Evolutionary conservation across 2,888 invertebrate species (phyloP).

Genomic region (Ryuthela nishihirai): DNA sequence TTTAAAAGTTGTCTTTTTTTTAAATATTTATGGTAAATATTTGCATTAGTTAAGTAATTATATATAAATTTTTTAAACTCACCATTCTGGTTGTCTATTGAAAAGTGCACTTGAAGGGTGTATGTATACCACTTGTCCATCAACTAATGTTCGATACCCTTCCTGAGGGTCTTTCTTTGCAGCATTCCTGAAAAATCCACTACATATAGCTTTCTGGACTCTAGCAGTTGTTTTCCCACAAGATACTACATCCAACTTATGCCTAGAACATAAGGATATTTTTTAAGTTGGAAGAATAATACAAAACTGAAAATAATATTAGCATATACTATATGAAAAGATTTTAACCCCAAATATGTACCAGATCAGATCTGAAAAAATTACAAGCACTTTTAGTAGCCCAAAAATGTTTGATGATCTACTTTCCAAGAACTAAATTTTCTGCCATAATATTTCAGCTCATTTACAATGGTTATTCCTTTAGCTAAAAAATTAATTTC

Average conservation of each 20-base stretch:
- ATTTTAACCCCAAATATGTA: too few species aligned
- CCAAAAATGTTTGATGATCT: too few species aligned
- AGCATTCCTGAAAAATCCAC: conserved; percentile 95
- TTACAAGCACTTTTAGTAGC: too few species aligned
- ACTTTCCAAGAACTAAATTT: too few species aligned
- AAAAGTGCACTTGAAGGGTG: conserved; percentile 97
- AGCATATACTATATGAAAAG: conserved; percentile 4
- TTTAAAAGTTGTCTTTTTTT: too few species aligned
- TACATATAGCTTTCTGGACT: conserved; percentile 96
- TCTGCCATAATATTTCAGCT: too few species aligned
- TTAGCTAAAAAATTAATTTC: too few species aligned
- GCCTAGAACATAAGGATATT: conserved; percentile 56
- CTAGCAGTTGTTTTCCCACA: conserved; percentile 93
- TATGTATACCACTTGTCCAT: conserved; percentile 97
- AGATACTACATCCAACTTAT: conserved; percentile 92
- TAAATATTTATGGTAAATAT: background rate
- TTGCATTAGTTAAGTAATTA: background rate
- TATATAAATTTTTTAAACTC: conserved; percentile 45
- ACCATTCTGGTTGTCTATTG: conserved; percentile 98
- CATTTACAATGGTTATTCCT: too few species aligned
- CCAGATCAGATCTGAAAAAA: too few species aligned
- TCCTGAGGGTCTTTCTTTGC: conserved; percentile 99
- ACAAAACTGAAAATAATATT: background rate
- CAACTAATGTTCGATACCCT: conserved; percentile 90
- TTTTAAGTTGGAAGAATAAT: conserved; percentile 31